phyloP scores from a whole-genome alignment of 2,888 invertebrate genomes.

The Scaptomyza polygonia region DNA sequence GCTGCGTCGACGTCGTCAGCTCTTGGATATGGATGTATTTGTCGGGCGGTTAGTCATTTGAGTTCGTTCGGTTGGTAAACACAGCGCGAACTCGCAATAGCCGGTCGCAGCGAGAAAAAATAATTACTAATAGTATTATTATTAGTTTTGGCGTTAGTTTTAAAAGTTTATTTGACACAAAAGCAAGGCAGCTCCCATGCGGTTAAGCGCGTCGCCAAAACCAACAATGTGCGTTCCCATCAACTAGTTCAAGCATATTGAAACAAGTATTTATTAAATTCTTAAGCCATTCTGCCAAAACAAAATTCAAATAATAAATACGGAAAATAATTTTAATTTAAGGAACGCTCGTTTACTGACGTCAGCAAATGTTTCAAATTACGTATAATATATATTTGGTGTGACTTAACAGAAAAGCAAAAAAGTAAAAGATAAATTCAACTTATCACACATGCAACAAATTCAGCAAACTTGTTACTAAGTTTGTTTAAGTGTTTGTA shows the following conservation, averaged over 20 bases:
- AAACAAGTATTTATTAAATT: slow-evolving; percentile 28
- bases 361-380: slow-evolving; percentile 42
- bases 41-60: slow-evolving; percentile 78
- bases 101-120: slow-evolving; percentile 16
- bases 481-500: background rate
- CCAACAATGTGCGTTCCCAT: slow-evolving; percentile 39
- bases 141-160: slow-evolving; percentile 20
- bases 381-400: background rate
- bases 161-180: slow-evolving; percentile 1
- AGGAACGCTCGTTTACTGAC: slow-evolving; percentile 29
- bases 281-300: slow-evolving; percentile 3
- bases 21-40: slow-evolving; percentile 66
- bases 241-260: slow-evolving; percentile 2
- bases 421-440: no score
- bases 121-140: background rate
- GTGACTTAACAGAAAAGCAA: background rate
- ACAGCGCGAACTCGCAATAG: slow-evolving; percentile 24
- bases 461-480: background rate
- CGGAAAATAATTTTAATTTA: background rate
- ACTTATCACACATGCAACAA: no score
- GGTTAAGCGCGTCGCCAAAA: slow-evolving; percentile 14
- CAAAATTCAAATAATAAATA: background rate
- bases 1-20: slow-evolving; percentile 41
- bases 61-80: slow-evolving; percentile 73
- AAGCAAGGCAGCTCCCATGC: slow-evolving; percentile 23